Evolutionary conservation across 2,113 vertebrate species (phyloP).

Genomic region (Hydrolagus affinis): DNA sequence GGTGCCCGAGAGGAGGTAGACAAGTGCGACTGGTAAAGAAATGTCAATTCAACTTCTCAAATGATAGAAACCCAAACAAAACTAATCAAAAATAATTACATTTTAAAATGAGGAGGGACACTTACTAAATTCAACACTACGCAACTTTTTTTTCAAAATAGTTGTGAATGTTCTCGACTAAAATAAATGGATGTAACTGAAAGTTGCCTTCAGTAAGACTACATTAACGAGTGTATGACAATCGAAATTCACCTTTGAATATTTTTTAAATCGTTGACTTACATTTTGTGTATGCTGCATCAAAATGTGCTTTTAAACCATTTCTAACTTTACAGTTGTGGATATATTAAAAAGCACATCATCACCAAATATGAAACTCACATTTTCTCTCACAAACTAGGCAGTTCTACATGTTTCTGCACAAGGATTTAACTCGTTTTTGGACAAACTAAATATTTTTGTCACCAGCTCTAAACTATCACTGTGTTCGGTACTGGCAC

Average conservation of each 20-base stretch:
- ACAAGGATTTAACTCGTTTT: neutral
- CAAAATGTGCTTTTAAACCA: neutral
- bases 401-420: neutral
- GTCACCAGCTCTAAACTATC: neutral
- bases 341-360: neutral
- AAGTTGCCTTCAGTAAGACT: too few relatives aligned
- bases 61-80: neutral
- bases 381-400: neutral
- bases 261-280: too few relatives aligned
- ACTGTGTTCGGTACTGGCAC: neutral
- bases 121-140: neutral
- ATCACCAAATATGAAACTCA: neutral
- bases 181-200: too few relatives aligned
- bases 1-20: constrained; percentile 2
- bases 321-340: neutral
- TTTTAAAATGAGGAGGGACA: neutral
- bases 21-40: neutral
- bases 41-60: neutral
- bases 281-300: neutral
- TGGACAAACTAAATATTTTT: neutral
- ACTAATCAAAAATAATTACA: neutral
- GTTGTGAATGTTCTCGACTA: too few relatives aligned
- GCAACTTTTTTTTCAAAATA: too few relatives aligned
- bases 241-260: neutral
- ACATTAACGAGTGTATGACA: too few relatives aligned